Evolutionary conservation across 2,888 invertebrate species (phyloP).

Genomic region (Dorcus hopei): DNA sequence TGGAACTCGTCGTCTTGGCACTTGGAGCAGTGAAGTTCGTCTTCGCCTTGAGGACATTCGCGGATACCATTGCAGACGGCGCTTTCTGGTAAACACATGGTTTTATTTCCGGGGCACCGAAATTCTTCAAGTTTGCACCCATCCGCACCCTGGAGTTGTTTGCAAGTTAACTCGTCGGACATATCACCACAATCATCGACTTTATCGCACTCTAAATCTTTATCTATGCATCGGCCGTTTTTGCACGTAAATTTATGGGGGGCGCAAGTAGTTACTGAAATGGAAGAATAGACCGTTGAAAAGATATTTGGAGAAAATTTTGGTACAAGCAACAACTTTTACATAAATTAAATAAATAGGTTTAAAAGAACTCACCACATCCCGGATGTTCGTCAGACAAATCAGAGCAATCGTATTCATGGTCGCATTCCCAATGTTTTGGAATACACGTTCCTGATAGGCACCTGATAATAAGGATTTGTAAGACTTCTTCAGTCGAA

Average conservation of each 20-base stretch:
- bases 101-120: constrained; percentile 51
- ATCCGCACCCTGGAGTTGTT: constrained; percentile 24
- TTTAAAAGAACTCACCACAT: constrained; percentile 48
- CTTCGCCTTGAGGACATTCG: constrained; percentile 72
- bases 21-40: constrained; percentile 54
- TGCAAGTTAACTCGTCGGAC: constrained; percentile 55
- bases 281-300: not conserved
- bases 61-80: constrained; percentile 56
- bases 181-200: constrained; percentile 58
- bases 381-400: constrained; percentile 68
- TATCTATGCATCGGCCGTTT: constrained; percentile 58
- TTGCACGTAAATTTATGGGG: constrained; percentile 49
- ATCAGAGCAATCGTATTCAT: constrained; percentile 71
- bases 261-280: constrained; percentile 38
- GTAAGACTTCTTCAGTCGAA: not conserved
- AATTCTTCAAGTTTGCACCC: constrained; percentile 51
- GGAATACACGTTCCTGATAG: constrained; percentile 67
- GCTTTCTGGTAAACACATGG: constrained; percentile 53
- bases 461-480: constrained; percentile 57
- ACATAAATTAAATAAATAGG: not conserved
- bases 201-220: constrained; percentile 55
- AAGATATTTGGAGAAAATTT: not conserved
- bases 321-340: not conserved
- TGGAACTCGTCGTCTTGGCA: constrained; percentile 54
- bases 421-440: constrained; percentile 67